These are phyloP conservation scores for Lytechinus variegatus DNA, from an alignment of 35 echinoderm and acorn worm genomes.

Conservation along the genomic window DNA sequence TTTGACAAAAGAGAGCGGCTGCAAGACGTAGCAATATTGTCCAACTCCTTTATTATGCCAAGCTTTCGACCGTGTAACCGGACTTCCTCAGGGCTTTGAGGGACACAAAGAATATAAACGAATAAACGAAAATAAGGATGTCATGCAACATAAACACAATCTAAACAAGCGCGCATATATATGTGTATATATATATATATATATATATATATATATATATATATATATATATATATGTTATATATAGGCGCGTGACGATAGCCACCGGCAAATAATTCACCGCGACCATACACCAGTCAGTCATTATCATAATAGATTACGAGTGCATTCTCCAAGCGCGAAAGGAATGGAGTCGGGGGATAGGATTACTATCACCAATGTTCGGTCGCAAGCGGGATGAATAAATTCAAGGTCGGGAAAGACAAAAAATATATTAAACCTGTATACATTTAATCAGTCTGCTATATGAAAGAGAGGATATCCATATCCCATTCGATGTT, in stretches of 20 bases:
- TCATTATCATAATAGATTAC: slow-evolving; percentile 44
- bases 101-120: no score
- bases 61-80: no score
- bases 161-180: no score
- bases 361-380: not conserved
- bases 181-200: slow-evolving; percentile 12
- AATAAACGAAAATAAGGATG: no score
- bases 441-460: not conserved
- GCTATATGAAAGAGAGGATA: not conserved
- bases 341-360: not conserved
- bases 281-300: not conserved
- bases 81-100: no score
- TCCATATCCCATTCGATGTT: not conserved
- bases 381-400: not conserved
- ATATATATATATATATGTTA: not conserved
- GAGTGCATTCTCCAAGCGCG: not conserved
- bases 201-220: not conserved
- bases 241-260: not conserved
- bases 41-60: no score
- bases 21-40: no score
- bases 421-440: not conserved
- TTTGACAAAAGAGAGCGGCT: no score
- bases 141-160: no score
- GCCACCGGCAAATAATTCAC: slow-evolving; percentile 27
- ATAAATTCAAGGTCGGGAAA: not conserved